A percentile compares a stretch with the other conserved stretches of the same genome.
Evolutionary conservation across 2,888 invertebrate species (phyloP).

Genomic region (Brachynemurus nebulosus): DNA sequence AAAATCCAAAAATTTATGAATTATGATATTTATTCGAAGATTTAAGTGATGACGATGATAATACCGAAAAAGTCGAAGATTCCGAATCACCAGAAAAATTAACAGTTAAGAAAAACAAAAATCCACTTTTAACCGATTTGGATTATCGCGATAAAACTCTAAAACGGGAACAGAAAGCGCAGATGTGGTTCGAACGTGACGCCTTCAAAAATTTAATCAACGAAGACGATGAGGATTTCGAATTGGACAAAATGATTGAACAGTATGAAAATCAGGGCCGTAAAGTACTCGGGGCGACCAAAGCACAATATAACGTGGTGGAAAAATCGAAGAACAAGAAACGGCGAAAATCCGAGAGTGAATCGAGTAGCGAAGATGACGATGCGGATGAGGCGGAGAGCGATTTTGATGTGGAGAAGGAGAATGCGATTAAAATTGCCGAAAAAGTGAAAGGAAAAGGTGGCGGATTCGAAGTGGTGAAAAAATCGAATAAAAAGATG

Average conservation of each 20-base stretch:
- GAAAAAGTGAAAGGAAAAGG: constrained; percentile 22
- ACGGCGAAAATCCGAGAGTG: constrained; percentile 24
- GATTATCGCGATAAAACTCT: constrained; percentile 62
- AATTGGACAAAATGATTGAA: constrained; percentile 65
- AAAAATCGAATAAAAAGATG: constrained; percentile 44
- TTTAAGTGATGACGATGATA: constrained; percentile 19
- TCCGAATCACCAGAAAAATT: constrained; percentile 29
- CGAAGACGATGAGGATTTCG: constrained; percentile 76
- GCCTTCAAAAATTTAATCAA: constrained; percentile 64
- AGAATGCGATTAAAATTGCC: constrained; percentile 16
- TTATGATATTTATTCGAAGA: background rate
- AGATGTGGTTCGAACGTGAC: constrained; percentile 80
- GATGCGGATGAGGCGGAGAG: constrained; percentile 24
- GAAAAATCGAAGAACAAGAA: constrained; percentile 14
- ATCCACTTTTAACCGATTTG: constrained; percentile 68
- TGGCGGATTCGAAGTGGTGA: constrained; percentile 52
- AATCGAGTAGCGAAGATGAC: constrained; percentile 13
- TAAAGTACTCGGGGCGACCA: constrained; percentile 31
- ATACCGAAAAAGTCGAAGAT: constrained; percentile 24
- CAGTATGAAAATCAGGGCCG: constrained; percentile 58
- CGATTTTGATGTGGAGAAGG: constrained; percentile 35
- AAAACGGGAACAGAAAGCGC: constrained; percentile 61
- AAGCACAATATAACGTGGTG: constrained; percentile 14
- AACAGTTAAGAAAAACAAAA: constrained; percentile 28
- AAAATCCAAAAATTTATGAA: too few species aligned